These are phyloP conservation scores for Rhagoletis zephyria DNA, from an alignment of 1,140 invertebrate genomes.

Conservation along the genomic window DNA sequence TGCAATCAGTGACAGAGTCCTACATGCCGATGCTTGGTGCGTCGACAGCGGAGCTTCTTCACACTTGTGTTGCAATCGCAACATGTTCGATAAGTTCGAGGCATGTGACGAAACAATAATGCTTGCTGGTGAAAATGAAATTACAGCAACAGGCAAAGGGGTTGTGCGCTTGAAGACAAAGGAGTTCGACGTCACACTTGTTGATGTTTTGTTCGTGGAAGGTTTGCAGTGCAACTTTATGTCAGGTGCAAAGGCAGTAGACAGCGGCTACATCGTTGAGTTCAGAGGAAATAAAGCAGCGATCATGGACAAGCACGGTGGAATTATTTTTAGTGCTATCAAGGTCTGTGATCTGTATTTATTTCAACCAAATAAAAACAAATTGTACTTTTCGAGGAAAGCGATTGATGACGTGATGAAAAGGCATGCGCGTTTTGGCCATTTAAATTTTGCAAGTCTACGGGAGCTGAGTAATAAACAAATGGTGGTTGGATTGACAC, in stretches of 20 bases:
- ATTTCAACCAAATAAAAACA: not conserved
- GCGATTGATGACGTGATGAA: not conserved
- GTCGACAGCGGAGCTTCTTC: slow-evolving; percentile 60
- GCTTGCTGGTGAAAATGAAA: not conserved
- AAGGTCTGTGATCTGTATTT: slow-evolving; percentile 10
- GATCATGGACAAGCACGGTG: not conserved
- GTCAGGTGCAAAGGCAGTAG: not conserved
- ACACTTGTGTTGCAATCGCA: slow-evolving; percentile 57
- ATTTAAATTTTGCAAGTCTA: not conserved
- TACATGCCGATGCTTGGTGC: slow-evolving; percentile 55
- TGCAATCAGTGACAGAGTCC: not conserved
- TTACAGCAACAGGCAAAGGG: not conserved
- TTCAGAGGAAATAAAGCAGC: slow-evolving; percentile 3
- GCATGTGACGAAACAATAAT: not conserved
- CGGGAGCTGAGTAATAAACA: not conserved
- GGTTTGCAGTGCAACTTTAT: slow-evolving; percentile 49
- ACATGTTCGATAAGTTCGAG: slow-evolving; percentile 51
- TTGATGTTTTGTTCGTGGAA: not conserved
- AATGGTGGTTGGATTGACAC: not conserved
- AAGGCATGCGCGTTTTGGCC: slow-evolving; percentile 26
- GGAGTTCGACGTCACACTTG: not conserved
- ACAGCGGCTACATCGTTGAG: not conserved
- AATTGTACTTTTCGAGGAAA: no score
- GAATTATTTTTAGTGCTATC: not conserved
- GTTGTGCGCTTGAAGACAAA: slow-evolving; percentile 2